Evolutionary conservation across 1,140 invertebrate species (phyloP), one percentile per base, ranked within the genome.

Genomic region (Potamilus streckersoni): DNA sequence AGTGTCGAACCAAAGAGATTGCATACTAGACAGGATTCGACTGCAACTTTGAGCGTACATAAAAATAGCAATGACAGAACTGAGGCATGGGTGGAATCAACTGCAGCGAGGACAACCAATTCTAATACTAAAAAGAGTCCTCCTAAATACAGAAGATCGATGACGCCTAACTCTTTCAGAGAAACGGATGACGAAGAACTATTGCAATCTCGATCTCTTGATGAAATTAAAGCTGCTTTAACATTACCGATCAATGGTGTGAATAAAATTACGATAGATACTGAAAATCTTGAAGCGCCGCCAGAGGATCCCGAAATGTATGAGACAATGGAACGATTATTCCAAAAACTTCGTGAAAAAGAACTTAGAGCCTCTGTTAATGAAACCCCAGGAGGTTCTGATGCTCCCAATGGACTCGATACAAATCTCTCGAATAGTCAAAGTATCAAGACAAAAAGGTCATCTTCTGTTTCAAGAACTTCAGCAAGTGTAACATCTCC

Each of bases 281-380:
- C 77, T 4, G 70, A 69, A 15, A 62, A 63, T n/a, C 49, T 86
- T 6, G 81, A 84, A 38, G 83, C 86, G 14, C 85, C 85, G 2
- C 83, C 86, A 13, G 86, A 86, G 73, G 86, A 87, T 68, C 83
- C 86, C 4, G 85, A 85, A 80, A 82, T 83, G 80, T 87, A 82
- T 67, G 77, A 78, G 23, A 82, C 81, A 58, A 87, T 87, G 86
- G 85, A 87, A 69, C 78, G 80, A 75, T 64, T 87, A 27, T 87
- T 87, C 74, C 78, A 85, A 69, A 80, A 84, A 69, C 80, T 85
- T 58, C 71, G 83, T 20, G 82, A 85, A 69, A 84, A 83, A 72
- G 86, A 87, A 72, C 76, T 87, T 15, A 79, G 80, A 65, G 83
- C 82, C 1, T 86, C 85, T 20, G 83, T 85, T 0, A 85, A 85